A percentile compares a stretch with the other conserved stretches of the same genome.
Conservation (phyloP, 2,888 invertebrate genomes). For the Perizoma flavofasciatum region DNA sequence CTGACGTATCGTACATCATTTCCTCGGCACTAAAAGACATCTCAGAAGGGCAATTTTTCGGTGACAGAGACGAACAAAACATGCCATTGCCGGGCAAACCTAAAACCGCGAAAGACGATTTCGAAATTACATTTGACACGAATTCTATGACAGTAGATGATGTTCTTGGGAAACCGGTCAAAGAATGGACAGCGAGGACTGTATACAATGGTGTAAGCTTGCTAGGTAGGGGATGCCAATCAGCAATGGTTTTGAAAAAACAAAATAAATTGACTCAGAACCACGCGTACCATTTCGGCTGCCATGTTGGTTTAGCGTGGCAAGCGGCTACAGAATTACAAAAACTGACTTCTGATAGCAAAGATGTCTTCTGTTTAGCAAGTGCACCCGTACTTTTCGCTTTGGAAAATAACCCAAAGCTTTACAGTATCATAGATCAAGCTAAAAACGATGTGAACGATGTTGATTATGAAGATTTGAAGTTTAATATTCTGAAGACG, state of each 20-base stretch:
- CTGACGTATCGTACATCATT: constrained; percentile 91
- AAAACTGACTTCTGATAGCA: constrained; percentile 83
- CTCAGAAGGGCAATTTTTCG: constrained; percentile 92
- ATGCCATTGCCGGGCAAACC: constrained; percentile 88
- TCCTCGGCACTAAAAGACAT: constrained; percentile 92
- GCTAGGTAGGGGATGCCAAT: constrained; percentile 90
- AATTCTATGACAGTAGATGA: constrained; percentile 65
- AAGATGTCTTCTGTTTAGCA: constrained; percentile 88
- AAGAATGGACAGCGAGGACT: constrained; percentile 89
- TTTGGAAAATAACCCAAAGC: constrained; percentile 88
- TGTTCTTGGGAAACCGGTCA: constrained; percentile 83
- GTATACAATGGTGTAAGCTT: constrained; percentile 87
- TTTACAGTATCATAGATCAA: constrained; percentile 86
- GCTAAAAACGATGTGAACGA: constrained; percentile 86
- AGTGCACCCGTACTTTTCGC: constrained; percentile 94
- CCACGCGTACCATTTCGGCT: constrained; percentile 91
- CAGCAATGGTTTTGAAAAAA: constrained; percentile 89
- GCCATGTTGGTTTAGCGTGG: constrained; percentile 92
- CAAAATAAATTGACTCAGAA: constrained; percentile 87
- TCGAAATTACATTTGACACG: constrained; percentile 68
- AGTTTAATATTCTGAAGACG: constrained; percentile 77
- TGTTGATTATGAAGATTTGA: constrained; percentile 86
- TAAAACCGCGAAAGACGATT: constrained; percentile 59
- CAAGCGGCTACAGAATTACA: constrained; percentile 85
- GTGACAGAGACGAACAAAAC: constrained; percentile 90